Conservation (phyloP, 2,888 invertebrate species). For the Volucella bombylans region DNA sequence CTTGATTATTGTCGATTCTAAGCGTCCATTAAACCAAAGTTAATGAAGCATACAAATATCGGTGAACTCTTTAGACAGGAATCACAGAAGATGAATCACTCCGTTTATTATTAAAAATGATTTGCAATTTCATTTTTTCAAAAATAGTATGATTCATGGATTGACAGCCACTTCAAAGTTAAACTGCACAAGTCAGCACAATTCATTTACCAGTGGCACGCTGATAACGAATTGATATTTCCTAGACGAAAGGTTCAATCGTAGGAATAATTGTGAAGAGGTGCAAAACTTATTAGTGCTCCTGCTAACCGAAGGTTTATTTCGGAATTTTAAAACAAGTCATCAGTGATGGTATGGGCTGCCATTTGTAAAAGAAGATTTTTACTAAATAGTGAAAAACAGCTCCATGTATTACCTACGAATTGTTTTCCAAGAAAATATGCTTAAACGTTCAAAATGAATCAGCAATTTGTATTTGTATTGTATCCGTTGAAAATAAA, state of each 20-base stretch:
- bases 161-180: neutral
- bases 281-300: too few relatives aligned
- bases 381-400: neutral
- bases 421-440: neutral
- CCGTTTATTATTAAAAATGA: neutral
- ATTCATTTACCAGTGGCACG: neutral
- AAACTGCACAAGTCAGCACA: neutral
- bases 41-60: too few relatives aligned
- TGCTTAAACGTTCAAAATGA: neutral
- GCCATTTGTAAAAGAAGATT: neutral
- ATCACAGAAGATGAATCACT: neutral
- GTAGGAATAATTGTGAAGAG: too few relatives aligned
- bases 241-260: neutral
- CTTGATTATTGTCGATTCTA: too few relatives aligned
- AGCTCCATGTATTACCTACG: too few relatives aligned
- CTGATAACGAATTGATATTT: neutral
- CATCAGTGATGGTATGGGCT: neutral
- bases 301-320: too few relatives aligned
- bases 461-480: neutral
- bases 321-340: too few relatives aligned
- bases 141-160: neutral
- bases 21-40: too few relatives aligned
- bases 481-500: too few relatives aligned
- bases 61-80: too few relatives aligned
- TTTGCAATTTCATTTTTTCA: neutral